Percentiles rank a stretch among this genome's conserved stretches.
These are phyloP conservation scores for Alaudala cheleensis DNA, from an alignment of 2,113 vertebrate genomes.

Conservation along the genomic window DNA sequence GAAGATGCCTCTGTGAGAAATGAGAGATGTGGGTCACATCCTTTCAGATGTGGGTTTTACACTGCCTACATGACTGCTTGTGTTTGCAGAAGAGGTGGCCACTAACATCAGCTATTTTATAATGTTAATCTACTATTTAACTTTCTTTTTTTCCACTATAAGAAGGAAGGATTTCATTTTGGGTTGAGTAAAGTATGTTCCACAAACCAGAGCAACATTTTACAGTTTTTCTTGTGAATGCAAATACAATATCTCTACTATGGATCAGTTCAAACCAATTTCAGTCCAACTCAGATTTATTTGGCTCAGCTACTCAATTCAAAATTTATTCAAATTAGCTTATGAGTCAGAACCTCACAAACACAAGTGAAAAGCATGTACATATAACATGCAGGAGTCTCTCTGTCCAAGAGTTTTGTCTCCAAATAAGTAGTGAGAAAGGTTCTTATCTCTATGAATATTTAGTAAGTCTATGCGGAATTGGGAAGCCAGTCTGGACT, in stretches of 20 bases:
- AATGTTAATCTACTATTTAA: not conserved
- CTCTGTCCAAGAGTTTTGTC: not conserved
- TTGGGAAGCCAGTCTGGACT: not conserved
- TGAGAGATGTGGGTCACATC: not conserved
- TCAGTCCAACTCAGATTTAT: not conserved
- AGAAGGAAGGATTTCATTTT: not conserved
- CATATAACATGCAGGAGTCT: not conserved
- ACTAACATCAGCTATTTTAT: not conserved
- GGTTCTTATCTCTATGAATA: not conserved
- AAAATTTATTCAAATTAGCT: not conserved
- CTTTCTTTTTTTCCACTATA: not conserved
- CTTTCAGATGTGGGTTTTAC: not conserved
- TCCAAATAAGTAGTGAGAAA: not conserved
- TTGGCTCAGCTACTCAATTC: not conserved
- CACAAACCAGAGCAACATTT: not conserved
- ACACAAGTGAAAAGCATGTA: not conserved
- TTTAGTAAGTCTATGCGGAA: not conserved
- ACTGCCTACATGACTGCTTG: not conserved
- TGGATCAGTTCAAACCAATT: not conserved
- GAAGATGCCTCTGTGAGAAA: not conserved
- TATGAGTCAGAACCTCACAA: not conserved
- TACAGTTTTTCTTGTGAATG: not conserved
- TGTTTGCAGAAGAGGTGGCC: not conserved
- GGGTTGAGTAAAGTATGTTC: not conserved
- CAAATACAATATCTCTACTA: not conserved